Evolutionary conservation across 2,888 invertebrate species (phyloP).

Genomic region (Blera fallax): DNA sequence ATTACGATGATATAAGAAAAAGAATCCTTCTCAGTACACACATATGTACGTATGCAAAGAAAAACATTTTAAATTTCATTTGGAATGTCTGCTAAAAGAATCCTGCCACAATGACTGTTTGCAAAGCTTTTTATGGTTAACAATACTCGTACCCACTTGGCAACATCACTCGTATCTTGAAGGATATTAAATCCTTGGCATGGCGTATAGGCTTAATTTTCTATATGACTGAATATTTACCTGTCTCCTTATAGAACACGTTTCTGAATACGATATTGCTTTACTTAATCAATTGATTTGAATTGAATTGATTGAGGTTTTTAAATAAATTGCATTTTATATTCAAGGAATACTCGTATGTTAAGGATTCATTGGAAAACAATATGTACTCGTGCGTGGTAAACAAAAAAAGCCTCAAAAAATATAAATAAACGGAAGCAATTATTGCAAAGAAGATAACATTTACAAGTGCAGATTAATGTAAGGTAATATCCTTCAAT

Average conservation of each 20-base stretch:
- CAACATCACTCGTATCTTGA: not conserved
- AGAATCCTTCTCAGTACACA: not conserved
- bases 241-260: not conserved
- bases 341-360: not conserved
- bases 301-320: not conserved
- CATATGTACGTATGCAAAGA: not conserved
- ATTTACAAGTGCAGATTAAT: not conserved
- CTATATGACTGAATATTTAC: not conserved
- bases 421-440: not conserved
- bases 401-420: not conserved
- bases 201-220: not conserved
- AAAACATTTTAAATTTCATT: not conserved
- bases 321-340: constrained; percentile 1
- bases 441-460: not conserved
- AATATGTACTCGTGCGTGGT: no score
- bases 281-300: not conserved
- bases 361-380: not conserved
- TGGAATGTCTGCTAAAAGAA: not conserved
- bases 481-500: not conserved
- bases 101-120: no score
- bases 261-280: not conserved
- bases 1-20: not conserved
- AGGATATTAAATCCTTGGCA: constrained; percentile 2
- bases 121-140: constrained; percentile 7
- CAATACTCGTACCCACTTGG: constrained; percentile 3